Base-by-base conservation (phyloP, 2,113 vertebrate species). In the Myxocyprinus asiaticus region DNA sequence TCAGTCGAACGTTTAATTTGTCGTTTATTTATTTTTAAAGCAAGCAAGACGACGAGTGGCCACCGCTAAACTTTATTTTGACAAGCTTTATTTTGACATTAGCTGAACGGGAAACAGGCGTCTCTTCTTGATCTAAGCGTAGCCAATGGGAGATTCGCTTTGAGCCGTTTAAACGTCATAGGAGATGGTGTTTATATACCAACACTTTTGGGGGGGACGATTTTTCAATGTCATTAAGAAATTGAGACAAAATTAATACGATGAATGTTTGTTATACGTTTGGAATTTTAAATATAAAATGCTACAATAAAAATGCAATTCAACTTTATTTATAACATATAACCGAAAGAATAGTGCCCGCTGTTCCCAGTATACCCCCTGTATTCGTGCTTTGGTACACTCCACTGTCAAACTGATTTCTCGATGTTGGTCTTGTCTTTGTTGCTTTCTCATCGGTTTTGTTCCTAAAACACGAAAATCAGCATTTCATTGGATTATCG, bases 131-230 rank as follows among this genome's bases (percentile, higher is more conserved):
- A 67, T 48, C 12, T 11, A 78, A 22, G 53, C 45, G 22, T 71
- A 72, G 42, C 79, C 83, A 84, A 84, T 85, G 48, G 74, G 51
- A 9, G 58, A 11, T 50, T 22, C 12, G 48, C 62, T 67, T 1
- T 51, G 59, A 66, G 73, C 62, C 68, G 44, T 82, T 81, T 84
- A 84, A 85, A 80, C 53, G 63, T 74, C 74, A 78, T 12, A n/a
- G 42, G 59, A 48, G n/a, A 44, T 15, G n/a, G n/a, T 10, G 44
- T 9, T 14, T 12, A 6, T 10, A 43, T 15, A 55, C 9, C 22
- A 33, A 33, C 15, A 43, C 33, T 9, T 75, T 33, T 0, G 50
- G 43, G n/a, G 59, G 78, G 42, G 43, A 9, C 15, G 0, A 0
- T 15, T 51, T 33, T 43, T 6, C 6, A 53, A 4, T 43, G 0